Evolutionary conservation across 2,113 vertebrate genomes (phyloP).

Genomic region (Alaudala cheleensis): DNA sequence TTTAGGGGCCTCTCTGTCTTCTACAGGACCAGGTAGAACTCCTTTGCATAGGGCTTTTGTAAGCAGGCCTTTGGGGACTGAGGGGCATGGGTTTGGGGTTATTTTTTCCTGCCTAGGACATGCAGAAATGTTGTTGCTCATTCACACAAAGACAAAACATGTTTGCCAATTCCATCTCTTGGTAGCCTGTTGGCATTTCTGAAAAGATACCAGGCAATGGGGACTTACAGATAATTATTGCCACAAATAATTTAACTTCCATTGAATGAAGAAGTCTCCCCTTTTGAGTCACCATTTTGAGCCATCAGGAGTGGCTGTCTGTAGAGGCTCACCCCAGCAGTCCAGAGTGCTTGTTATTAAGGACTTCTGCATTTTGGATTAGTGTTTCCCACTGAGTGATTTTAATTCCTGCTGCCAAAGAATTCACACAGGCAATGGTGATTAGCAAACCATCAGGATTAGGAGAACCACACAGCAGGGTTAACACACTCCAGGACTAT

Average conservation of each 20-base stretch:
- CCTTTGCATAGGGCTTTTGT: constrained; percentile 59
- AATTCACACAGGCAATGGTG: not conserved
- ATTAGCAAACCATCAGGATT: constrained; percentile 8
- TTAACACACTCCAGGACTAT: not conserved
- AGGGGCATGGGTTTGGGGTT: constrained; percentile 54
- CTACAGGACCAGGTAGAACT: constrained; percentile 65
- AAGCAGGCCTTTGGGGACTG: constrained; percentile 51
- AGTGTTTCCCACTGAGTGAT: constrained; percentile 22
- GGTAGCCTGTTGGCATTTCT: not conserved
- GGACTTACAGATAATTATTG: not conserved
- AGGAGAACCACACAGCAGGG: not conserved
- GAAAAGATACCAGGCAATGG: constrained; percentile 32
- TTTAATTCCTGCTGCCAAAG: not conserved
- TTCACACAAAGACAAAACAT: not conserved
- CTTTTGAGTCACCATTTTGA: not conserved
- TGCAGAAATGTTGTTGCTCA: constrained; percentile 29
- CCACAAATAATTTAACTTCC: not conserved
- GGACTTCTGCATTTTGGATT: constrained; percentile 41
- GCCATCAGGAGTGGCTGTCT: not conserved
- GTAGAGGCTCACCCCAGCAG: constrained; percentile 62
- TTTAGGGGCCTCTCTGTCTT: constrained; percentile 65
- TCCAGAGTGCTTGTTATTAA: constrained; percentile 46
- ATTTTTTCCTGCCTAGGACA: constrained; percentile 15
- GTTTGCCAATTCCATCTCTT: not conserved
- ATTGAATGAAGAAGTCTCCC: not conserved